A percentile compares a stretch with the other conserved stretches of the same genome.
Conservation (phyloP, 35 echinoderm and acorn worm genomes). For the Ptychodera flava region DNA sequence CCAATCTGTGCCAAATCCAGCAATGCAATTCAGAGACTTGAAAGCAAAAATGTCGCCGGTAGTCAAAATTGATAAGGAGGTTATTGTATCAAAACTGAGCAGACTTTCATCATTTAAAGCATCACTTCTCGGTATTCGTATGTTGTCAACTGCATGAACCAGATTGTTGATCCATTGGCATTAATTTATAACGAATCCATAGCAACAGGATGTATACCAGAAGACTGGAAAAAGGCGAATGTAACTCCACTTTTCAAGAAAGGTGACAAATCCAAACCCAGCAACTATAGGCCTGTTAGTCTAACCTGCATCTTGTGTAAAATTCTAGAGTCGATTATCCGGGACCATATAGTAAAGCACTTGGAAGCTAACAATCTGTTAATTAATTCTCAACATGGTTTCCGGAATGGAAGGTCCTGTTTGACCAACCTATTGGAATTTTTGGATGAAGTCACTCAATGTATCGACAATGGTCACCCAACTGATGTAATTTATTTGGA, state of each 20-base stretch:
- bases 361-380: not conserved
- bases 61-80: too few relatives aligned
- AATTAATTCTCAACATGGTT: not conserved
- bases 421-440: conserved; percentile 13
- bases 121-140: too few relatives aligned
- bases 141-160: too few relatives aligned
- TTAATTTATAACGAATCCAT: too few relatives aligned
- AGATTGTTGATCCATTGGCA: too few relatives aligned
- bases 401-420: not conserved
- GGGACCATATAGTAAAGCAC: not conserved
- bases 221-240: not conserved
- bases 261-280: not conserved
- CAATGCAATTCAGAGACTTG: too few relatives aligned
- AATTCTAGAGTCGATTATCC: not conserved
- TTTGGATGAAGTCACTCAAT: not conserved
- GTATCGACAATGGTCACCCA: not conserved
- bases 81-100: too few relatives aligned
- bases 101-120: too few relatives aligned
- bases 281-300: not conserved
- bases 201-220: not conserved
- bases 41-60: too few relatives aligned
- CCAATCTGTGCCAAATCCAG: not conserved
- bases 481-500: conserved; percentile 12
- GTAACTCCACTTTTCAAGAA: not conserved
- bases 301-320: not conserved